Conservation (phyloP, 2,113 vertebrate genomes). For the Pterocles burchelli region DNA sequence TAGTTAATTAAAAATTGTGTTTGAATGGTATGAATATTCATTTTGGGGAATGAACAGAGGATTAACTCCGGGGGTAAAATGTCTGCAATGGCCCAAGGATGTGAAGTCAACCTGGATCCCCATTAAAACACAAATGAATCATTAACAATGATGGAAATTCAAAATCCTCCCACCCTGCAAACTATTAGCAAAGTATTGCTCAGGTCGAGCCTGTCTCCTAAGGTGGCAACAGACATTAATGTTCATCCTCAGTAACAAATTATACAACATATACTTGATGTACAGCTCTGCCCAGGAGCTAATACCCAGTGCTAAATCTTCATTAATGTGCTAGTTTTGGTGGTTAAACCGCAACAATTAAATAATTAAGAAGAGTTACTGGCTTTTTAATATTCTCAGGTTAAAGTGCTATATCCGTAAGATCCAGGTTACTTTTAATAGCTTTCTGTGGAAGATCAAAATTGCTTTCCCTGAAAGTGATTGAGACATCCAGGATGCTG, state of each 20-base stretch:
- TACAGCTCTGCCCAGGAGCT: constrained; percentile 27
- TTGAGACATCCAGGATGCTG: neutral
- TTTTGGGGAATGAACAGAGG: constrained; percentile 69
- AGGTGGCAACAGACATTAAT: constrained; percentile 16
- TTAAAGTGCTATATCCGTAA: constrained; percentile 1
- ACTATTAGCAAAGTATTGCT: constrained; percentile 5
- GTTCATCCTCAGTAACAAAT: constrained; percentile 37
- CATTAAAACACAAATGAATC: constrained; percentile 73
- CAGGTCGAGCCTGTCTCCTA: neutral
- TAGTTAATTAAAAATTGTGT: constrained; percentile 81
- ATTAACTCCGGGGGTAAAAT: constrained; percentile 70
- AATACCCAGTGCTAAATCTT: constrained; percentile 31
- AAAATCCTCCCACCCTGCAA: constrained; percentile 37
- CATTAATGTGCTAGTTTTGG: neutral
- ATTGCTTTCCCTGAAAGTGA: constrained; percentile 33
- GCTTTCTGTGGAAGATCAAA: constrained; percentile 33
- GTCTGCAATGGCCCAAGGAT: constrained; percentile 64
- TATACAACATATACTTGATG: neutral
- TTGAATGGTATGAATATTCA: constrained; percentile 74
- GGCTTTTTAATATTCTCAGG: constrained; percentile 33
- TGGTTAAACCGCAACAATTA: neutral
- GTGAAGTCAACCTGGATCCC: constrained; percentile 53
- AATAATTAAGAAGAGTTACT: constrained; percentile 39
- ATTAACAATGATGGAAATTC: constrained; percentile 55
- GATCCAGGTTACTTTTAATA: constrained; percentile 38